Evolutionary conservation across 2,888 invertebrate species (phyloP).

Genomic region (Dolomedes plantarius): DNA sequence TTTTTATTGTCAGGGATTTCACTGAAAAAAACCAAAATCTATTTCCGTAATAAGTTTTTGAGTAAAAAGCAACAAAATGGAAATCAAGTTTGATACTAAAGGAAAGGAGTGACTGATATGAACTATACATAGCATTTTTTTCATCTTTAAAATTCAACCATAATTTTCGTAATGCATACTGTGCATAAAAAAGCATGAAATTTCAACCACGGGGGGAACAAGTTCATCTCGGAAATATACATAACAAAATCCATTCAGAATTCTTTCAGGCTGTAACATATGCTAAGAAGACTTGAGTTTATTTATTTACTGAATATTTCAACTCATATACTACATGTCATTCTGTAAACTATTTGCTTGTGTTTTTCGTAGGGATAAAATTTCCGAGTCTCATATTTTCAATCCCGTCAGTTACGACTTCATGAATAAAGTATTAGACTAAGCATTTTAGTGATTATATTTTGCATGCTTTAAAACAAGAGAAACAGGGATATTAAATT

Average conservation of each 20-base stretch:
- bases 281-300: background rate
- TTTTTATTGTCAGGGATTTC: too few species aligned
- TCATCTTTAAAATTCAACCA: background rate
- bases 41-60: too few species aligned
- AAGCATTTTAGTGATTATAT: background rate
- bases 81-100: too few species aligned
- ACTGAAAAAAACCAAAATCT: too few species aligned
- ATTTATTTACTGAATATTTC: conserved; percentile 1
- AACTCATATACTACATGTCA: background rate
- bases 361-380: background rate
- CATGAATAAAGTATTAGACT: background rate
- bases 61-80: too few species aligned
- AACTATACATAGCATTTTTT: too few species aligned
- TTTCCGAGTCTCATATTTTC: background rate
- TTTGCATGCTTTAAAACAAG: too few species aligned
- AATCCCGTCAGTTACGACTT: background rate
- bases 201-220: background rate
- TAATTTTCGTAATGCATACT: background rate
- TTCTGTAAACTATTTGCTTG: background rate
- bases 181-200: background rate
- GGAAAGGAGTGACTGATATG: too few species aligned
- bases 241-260: background rate
- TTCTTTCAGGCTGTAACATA: background rate
- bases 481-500: too few species aligned
- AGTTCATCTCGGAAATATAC: background rate